phyloP scores from a whole-genome alignment of 2,113 vertebrate genomes.

The Vulpes ferrilata region DNA sequence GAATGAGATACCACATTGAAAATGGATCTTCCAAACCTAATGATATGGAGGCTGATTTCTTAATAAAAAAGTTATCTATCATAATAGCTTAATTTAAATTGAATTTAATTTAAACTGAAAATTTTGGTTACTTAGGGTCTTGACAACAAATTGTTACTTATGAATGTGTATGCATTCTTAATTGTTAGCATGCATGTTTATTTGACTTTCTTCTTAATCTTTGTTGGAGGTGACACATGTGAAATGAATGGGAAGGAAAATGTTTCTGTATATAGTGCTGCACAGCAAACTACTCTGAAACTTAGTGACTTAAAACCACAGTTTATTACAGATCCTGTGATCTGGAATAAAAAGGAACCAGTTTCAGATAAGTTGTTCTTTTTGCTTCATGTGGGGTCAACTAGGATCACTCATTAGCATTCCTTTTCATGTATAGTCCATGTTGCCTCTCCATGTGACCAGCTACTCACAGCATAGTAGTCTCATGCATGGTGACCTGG shows the following conservation, averaged over 20 bases:
- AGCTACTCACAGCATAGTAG: not conserved
- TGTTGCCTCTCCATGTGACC: not conserved
- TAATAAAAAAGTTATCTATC: constrained; percentile 70
- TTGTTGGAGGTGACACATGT: not conserved
- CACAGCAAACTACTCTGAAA: not conserved
- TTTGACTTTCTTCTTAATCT: constrained; percentile 36
- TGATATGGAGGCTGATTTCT: constrained; percentile 63
- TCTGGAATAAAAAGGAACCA: not conserved
- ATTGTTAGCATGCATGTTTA: constrained; percentile 3
- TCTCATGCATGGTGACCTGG: not conserved
- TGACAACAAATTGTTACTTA: constrained; percentile 43
- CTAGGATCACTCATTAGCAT: not conserved
- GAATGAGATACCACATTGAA: constrained; percentile 7
- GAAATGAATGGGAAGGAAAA: not conserved
- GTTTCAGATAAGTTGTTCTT: not conserved
- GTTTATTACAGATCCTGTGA: not conserved
- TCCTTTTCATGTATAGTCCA: not conserved
- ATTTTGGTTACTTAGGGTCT: constrained; percentile 26
- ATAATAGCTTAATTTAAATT: constrained; percentile 53
- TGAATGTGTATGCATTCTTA: not conserved
- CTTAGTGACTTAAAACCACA: not conserved
- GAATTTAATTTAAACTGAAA: constrained; percentile 59
- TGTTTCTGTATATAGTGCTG: not conserved
- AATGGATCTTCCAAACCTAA: constrained; percentile 17
- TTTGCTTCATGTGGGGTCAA: not conserved